Percentiles rank a stretch among this genome's conserved stretches.
These are phyloP conservation scores for Ondatra zibethicus DNA, from an alignment of 2,113 vertebrate genomes.

Conservation along the genomic window DNA sequence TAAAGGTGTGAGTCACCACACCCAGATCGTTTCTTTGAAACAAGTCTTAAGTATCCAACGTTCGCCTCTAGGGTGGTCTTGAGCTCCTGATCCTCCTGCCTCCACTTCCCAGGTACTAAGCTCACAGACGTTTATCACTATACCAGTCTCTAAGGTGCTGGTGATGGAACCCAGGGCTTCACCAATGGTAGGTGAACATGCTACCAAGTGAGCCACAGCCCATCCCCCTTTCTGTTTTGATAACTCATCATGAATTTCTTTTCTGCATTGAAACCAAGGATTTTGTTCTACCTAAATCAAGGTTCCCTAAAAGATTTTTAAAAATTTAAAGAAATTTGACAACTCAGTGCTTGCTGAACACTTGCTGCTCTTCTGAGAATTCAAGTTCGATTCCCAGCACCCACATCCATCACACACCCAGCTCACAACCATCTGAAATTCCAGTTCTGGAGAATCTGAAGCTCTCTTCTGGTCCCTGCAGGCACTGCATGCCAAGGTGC, in stretches of 20 bases:
- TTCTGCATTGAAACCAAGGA: not conserved
- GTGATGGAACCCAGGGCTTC: not conserved
- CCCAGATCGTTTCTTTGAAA: not conserved
- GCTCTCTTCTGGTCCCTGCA: not conserved
- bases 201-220: not conserved
- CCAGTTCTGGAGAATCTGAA: not conserved
- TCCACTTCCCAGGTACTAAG: not conserved
- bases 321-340: not conserved
- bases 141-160: not conserved
- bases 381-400: not conserved
- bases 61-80: no score
- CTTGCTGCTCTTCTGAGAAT: not conserved
- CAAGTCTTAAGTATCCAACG: not conserved
- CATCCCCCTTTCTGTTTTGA: no score
- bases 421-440: not conserved
- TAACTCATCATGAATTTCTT: not conserved
- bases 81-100: not conserved
- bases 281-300: not conserved
- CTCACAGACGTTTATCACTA: not conserved
- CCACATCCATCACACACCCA: no score
- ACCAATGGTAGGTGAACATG: not conserved
- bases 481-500: not conserved
- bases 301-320: not conserved
- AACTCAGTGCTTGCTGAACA: not conserved
- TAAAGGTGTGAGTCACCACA: not conserved